Evolutionary conservation across 2,113 vertebrate genomes (phyloP).

Genomic region (Scophthalmus maximus): DNA sequence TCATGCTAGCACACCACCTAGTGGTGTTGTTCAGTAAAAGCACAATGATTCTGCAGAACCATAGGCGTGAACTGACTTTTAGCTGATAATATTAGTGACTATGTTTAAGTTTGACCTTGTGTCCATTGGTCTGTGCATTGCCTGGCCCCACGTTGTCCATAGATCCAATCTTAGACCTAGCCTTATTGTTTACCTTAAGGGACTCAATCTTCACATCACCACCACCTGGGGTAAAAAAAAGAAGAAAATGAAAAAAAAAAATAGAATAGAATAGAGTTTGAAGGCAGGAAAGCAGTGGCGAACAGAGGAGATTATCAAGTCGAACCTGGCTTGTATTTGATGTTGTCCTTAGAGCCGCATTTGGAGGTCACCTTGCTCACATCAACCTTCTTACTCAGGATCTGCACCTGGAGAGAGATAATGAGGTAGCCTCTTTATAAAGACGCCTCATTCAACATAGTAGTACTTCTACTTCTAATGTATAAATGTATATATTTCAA

Average conservation of each 20-base stretch:
- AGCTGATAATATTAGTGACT: background rate
- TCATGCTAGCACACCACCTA: constrained; percentile 47
- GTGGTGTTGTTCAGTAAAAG: constrained; percentile 36
- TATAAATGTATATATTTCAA: background rate
- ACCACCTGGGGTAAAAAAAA: constrained; percentile 82
- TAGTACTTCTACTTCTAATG: background rate
- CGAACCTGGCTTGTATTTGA: constrained; percentile 94
- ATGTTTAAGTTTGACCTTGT: constrained; percentile 85
- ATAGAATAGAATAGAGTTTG: background rate
- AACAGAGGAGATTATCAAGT: background rate
- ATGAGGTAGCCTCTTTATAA: too few species aligned
- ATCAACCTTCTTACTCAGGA: constrained; percentile 94
- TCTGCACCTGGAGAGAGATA: constrained; percentile 88
- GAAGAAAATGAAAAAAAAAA: background rate
- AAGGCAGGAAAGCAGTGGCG: background rate
- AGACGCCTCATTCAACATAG: background rate
- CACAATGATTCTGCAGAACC: constrained; percentile 58
- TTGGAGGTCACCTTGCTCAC: constrained; percentile 94
- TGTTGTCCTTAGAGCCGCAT: constrained; percentile 95
- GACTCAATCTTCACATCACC: constrained; percentile 93
- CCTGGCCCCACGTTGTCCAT: constrained; percentile 87
- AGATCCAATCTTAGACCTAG: constrained; percentile 91
- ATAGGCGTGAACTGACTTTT: background rate
- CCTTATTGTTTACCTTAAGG: constrained; percentile 90
- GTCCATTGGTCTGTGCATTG: constrained; percentile 77